Percentiles rank a stretch among this genome's conserved stretches.
phyloP scores from a whole-genome alignment of 2,797 vertebrate species.

The Rallus crepitans region DNA sequence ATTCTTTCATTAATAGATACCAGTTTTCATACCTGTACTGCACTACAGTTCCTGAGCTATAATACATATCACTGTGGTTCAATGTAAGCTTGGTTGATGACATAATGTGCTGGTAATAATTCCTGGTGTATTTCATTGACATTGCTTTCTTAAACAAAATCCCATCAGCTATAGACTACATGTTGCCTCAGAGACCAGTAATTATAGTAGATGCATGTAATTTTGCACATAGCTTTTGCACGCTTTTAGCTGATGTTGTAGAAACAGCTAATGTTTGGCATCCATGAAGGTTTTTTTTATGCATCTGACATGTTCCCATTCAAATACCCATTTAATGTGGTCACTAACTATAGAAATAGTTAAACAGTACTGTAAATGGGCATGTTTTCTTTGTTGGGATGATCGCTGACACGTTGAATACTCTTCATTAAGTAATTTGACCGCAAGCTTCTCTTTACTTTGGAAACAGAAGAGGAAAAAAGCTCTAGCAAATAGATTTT shows the following conservation, averaged over 20 bases:
- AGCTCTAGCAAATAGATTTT: not conserved
- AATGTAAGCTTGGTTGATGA: not conserved
- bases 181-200: not conserved
- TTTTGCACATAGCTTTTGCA: not conserved
- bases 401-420: slow-evolving; percentile 1
- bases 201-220: not conserved
- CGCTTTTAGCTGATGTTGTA: not conserved
- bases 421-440: slow-evolving; percentile 58
- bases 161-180: not conserved
- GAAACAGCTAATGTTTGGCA: slow-evolving; percentile 6
- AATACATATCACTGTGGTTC: not conserved
- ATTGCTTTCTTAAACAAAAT: not conserved
- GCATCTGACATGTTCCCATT: not conserved
- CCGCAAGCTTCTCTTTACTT: slow-evolving; percentile 22
- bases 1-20: not conserved
- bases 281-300: not conserved
- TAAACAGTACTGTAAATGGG: slow-evolving; percentile 63
- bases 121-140: not conserved
- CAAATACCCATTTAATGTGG: slow-evolving; percentile 25
- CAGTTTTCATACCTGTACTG: not conserved
- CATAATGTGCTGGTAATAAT: not conserved
- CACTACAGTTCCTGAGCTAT: not conserved
- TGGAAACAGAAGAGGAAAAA: slow-evolving; percentile 24
- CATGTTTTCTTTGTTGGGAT: slow-evolving; percentile 46
- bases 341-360: slow-evolving; percentile 41